These are phyloP conservation scores for Microcebus murinus DNA, from an alignment of 2,113 vertebrate genomes.

Conservation along the genomic window DNA sequence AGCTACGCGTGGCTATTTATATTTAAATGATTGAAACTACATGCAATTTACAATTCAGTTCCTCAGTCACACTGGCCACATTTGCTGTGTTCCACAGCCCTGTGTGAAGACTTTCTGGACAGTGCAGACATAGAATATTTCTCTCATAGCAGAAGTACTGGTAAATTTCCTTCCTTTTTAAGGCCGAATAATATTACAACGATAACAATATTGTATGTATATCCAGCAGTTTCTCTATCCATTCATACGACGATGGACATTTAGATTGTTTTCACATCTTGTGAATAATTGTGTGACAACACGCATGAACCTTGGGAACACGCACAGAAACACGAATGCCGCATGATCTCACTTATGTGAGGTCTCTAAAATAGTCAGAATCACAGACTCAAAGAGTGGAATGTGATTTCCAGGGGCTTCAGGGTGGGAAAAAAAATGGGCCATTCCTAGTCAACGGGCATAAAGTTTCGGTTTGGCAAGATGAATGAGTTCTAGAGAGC, in stretches of 20 bases:
- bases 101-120: rapidly evolving
- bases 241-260: neutral
- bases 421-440: neutral
- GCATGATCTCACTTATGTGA: neutral
- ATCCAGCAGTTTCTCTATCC: neutral
- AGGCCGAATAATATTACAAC: too few relatives aligned
- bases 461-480: neutral
- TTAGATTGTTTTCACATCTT: too few relatives aligned
- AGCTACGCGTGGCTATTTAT: rapidly evolving
- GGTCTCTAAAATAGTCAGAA: neutral
- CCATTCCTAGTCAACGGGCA: neutral
- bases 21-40: neutral
- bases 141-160: neutral
- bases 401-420: neutral
- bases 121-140: rapidly evolving
- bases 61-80: neutral
- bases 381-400: neutral
- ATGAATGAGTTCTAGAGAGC: neutral
- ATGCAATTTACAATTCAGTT: too few relatives aligned
- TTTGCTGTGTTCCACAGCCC: rapidly evolving
- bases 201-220: too few relatives aligned
- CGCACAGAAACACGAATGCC: neutral
- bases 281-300: too few relatives aligned
- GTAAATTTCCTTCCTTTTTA: neutral
- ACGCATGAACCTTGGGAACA: neutral